These are phyloP conservation scores for Echiichthys vipera DNA, from an alignment of 2,797 vertebrate species.

Conservation along the genomic window DNA sequence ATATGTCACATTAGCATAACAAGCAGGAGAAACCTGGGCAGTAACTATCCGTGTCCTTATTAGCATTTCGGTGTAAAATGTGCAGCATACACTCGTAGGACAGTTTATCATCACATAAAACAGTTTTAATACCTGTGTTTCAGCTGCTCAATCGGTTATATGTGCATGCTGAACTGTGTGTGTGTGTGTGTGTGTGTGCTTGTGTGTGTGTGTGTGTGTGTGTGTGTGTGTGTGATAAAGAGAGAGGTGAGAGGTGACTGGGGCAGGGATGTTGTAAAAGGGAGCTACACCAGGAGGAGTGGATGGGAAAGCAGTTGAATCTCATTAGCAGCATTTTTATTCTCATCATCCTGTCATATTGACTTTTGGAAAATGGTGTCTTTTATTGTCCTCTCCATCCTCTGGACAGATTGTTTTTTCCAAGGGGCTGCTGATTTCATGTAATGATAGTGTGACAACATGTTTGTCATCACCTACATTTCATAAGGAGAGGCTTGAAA, in stretches of 20 bases:
- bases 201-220: neutral
- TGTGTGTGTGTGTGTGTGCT: neutral
- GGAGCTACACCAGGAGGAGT: neutral
- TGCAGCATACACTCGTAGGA: slow-evolving; percentile 7
- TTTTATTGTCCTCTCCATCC: slow-evolving; percentile 57
- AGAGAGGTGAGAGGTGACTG: slow-evolving; percentile 3
- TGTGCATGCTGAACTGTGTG: neutral
- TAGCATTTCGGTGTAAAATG: slow-evolving; percentile 49
- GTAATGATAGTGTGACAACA: slow-evolving; percentile 47
- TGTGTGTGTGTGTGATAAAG: neutral
- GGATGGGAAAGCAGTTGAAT: slow-evolving; percentile 34
- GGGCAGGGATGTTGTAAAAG: slow-evolving; percentile 12
- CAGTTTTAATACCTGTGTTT: slow-evolving; percentile 45
- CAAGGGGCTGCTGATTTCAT: slow-evolving; percentile 61
- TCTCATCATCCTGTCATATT: slow-evolving; percentile 49
- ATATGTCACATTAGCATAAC: slow-evolving; percentile 65
- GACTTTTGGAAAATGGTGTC: slow-evolving; percentile 47
- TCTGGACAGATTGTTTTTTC: slow-evolving; percentile 59
- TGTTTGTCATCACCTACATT: slow-evolving; percentile 51
- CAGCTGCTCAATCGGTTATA: slow-evolving; percentile 19
- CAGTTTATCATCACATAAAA: slow-evolving; percentile 61
- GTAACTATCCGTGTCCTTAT: slow-evolving; percentile 50
- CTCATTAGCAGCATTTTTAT: slow-evolving; percentile 62
- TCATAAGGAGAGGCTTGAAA: slow-evolving; percentile 35
- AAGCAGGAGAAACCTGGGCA: slow-evolving; percentile 38